These are phyloP conservation scores for Panthera uncia DNA, from an alignment of 2,113 vertebrate species.

Conservation along the genomic window DNA sequence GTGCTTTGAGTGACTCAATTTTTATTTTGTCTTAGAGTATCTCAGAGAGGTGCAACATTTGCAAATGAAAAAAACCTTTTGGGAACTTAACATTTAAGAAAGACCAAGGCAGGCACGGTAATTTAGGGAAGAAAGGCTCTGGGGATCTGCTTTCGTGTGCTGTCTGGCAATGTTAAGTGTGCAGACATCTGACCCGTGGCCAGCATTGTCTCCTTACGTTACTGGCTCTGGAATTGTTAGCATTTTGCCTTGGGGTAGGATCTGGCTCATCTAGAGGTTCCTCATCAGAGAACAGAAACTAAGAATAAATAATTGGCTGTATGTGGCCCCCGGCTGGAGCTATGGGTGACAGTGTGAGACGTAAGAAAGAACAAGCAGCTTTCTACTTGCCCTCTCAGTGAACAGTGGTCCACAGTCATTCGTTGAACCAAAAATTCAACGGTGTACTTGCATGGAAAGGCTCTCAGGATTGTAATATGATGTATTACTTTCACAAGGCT, in stretches of 20 bases:
- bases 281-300: neutral
- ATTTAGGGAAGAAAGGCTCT: neutral
- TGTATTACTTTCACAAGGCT: neutral
- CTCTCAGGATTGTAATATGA: neutral
- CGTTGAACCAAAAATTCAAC: neutral
- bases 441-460: neutral
- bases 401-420: neutral
- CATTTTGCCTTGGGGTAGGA: neutral
- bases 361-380: neutral
- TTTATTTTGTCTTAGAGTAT: slow-evolving; percentile 12
- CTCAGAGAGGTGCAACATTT: neutral
- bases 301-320: neutral
- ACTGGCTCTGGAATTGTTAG: neutral
- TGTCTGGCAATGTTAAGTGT: neutral
- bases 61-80: neutral
- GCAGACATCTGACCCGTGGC: neutral
- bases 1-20: neutral
- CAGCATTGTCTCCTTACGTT: neutral
- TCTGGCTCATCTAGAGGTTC: neutral
- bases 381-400: neutral
- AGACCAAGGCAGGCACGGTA: neutral
- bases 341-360: neutral
- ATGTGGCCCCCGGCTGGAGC: neutral
- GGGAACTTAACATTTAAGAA: neutral
- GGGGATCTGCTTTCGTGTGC: neutral